Conservation (phyloP, 1,140 invertebrate genomes). For the Zophobas atratus region DNA sequence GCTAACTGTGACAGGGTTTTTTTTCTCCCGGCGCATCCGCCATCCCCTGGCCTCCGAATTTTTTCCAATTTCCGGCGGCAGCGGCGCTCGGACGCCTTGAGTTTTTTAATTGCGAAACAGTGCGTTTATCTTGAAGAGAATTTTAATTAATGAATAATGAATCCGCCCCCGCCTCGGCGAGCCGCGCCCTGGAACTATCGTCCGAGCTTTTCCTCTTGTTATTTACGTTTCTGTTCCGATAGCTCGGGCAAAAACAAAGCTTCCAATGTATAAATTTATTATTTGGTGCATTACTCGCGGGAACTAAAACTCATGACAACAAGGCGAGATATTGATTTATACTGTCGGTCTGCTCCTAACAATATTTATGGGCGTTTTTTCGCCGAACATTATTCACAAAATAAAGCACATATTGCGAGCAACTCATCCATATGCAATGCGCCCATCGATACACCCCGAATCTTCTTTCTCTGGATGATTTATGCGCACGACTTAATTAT, state of each 20-base stretch:
- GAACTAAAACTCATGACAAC: slow-evolving; percentile 50
- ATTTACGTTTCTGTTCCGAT: slow-evolving; percentile 33
- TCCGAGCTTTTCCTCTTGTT: background rate
- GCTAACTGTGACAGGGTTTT: background rate
- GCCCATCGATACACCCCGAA: slow-evolving; percentile 35
- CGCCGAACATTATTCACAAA: slow-evolving; percentile 52
- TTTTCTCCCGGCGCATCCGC: slow-evolving; percentile 14
- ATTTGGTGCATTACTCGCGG: slow-evolving; percentile 46
- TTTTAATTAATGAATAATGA: slow-evolving; percentile 35
- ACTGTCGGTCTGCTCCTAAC: slow-evolving; percentile 45
- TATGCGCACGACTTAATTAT: slow-evolving; percentile 34
- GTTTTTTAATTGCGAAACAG: slow-evolving; percentile 20
- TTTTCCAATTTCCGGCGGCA: slow-evolving; percentile 5
- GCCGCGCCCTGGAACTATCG: background rate
- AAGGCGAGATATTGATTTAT: slow-evolving; percentile 58
- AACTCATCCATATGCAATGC: slow-evolving; percentile 53
- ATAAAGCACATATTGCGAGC: slow-evolving; percentile 52
- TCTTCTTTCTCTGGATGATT: slow-evolving; percentile 24
- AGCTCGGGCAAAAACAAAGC: slow-evolving; percentile 18
- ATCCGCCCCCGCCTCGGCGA: background rate
- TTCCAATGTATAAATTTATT: slow-evolving; percentile 49
- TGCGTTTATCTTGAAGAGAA: slow-evolving; percentile 26
- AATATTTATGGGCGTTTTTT: slow-evolving; percentile 55
- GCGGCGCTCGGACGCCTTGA: slow-evolving; percentile 13
- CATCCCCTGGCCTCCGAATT: slow-evolving; percentile 3